Evolutionary conservation across 2,888 invertebrate species (phyloP).

Genomic region (Allacma fusca): DNA sequence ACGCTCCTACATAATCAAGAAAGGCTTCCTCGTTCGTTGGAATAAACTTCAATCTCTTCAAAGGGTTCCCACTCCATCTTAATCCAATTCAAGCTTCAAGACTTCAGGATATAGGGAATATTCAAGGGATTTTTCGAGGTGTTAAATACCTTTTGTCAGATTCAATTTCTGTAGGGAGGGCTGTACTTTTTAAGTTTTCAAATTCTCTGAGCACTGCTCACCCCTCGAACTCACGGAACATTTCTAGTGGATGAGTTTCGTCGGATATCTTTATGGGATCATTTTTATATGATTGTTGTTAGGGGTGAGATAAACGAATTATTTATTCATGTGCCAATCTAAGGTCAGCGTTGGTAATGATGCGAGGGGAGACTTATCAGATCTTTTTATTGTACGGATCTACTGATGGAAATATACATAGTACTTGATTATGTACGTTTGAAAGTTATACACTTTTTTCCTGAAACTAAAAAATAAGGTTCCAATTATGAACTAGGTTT

Average conservation of each 20-base stretch:
- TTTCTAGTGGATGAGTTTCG: no score
- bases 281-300: background rate
- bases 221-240: no score
- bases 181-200: background rate
- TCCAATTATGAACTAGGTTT: slow-evolving; percentile 3
- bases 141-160: slow-evolving; percentile 34
- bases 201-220: no score
- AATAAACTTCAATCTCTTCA: slow-evolving; percentile 7
- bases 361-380: background rate
- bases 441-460: no score
- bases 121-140: slow-evolving; percentile 8
- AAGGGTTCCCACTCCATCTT: slow-evolving; percentile 35
- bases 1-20: no score
- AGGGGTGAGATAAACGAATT: background rate
- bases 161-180: background rate
- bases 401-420: no score
- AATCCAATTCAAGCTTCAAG: slow-evolving; percentile 28
- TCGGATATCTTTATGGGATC: no score
- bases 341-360: slow-evolving; percentile 3
- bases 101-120: background rate
- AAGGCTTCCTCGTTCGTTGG: no score
- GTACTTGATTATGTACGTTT: no score
- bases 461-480: slow-evolving; percentile 13
- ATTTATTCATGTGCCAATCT: background rate
- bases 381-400: no score